A percentile compares a stretch with the other conserved stretches of the same genome.
Evolutionary conservation across 2,113 vertebrate genomes (phyloP).

Genomic region (Thermophis baileyi): DNA sequence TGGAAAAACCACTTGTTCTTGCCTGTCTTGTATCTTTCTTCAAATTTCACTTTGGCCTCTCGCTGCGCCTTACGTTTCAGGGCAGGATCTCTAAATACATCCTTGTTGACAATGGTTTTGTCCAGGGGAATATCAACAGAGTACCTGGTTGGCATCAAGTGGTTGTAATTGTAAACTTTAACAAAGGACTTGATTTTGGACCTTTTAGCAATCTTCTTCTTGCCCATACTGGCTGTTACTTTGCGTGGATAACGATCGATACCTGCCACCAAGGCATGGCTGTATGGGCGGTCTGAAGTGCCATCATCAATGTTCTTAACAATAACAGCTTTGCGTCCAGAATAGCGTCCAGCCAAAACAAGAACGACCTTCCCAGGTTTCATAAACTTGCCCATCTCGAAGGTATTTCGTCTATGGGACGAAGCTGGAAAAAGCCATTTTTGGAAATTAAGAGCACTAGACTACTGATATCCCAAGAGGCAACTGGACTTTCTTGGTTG

Average conservation of each 20-base stretch:
- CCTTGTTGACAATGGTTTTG: constrained; percentile 98
- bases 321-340: constrained; percentile 96
- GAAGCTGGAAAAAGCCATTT: no score
- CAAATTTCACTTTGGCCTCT: constrained; percentile 97
- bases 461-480: no score
- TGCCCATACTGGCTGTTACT: constrained; percentile 94
- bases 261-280: constrained; percentile 94
- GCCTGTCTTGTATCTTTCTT: no score
- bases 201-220: constrained; percentile 95
- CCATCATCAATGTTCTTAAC: constrained; percentile 99
- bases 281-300: constrained; percentile 92
- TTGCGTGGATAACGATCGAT: constrained; percentile 97
- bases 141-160: constrained; percentile 98
- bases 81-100: constrained; percentile 95
- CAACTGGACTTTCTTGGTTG: no score
- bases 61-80: constrained; percentile 93
- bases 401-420: no score
- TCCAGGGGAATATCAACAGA: constrained; percentile 98
- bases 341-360: constrained; percentile 95
- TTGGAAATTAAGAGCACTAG: background rate
- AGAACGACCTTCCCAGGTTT: constrained; percentile 98
- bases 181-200: constrained; percentile 98
- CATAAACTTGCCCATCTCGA: constrained; percentile 99
- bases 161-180: constrained; percentile 98
- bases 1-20: no score